A percentile compares a stretch with the other conserved stretches of the same genome.
Conservation (phyloP, 2,797 vertebrate genomes). For the Bufotes viridis region DNA sequence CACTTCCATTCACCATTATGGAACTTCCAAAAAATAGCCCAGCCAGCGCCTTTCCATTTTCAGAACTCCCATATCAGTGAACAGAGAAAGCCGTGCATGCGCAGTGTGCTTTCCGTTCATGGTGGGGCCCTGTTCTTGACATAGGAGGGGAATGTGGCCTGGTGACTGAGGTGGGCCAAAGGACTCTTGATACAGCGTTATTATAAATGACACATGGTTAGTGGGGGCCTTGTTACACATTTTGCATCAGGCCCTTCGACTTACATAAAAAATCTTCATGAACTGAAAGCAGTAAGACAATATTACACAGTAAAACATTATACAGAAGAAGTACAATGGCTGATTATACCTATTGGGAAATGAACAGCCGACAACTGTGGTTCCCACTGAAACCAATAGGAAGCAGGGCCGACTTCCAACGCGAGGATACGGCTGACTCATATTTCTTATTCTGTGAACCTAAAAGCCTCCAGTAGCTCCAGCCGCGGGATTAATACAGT, state of each 20-base stretch:
- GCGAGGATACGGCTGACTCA: not conserved
- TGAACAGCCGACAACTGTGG: not conserved
- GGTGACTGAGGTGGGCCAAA: too few relatives aligned
- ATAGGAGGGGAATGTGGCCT: too few relatives aligned
- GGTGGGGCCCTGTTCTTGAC: too few relatives aligned
- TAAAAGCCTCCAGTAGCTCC: not conserved
- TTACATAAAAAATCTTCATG: not conserved
- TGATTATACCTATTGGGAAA: not conserved
- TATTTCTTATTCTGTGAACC: slow-evolving; percentile 13
- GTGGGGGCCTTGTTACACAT: not conserved
- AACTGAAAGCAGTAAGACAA: not conserved
- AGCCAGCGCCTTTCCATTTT: too few relatives aligned
- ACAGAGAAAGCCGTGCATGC: too few relatives aligned
- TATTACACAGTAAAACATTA: not conserved
- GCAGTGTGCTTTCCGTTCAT: too few relatives aligned
- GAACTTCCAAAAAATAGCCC: too few relatives aligned
- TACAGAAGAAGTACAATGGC: not conserved
- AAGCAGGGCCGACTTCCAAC: not conserved
- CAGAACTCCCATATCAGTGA: too few relatives aligned
- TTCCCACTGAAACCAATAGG: slow-evolving; percentile 8
- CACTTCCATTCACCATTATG: too few relatives aligned
- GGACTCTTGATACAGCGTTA: not conserved
- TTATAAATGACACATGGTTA: not conserved
- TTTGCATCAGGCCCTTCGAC: not conserved
- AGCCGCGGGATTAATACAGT: not conserved